Evolutionary conservation across 1,140 invertebrate species (phyloP).

Genomic region (Conus betulinus): DNA sequence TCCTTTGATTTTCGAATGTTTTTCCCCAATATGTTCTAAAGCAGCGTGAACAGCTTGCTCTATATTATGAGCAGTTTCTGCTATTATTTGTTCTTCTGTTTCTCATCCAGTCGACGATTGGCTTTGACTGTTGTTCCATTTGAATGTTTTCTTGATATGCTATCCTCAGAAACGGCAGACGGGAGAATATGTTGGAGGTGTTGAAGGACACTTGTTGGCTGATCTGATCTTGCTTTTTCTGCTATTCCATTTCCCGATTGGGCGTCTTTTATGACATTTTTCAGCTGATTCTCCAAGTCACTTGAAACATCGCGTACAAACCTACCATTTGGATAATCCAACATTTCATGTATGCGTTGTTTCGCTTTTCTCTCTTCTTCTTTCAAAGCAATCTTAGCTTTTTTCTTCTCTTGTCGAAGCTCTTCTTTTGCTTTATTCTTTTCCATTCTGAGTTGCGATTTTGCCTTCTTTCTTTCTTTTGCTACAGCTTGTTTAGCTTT

Average conservation of each 20-base stretch:
- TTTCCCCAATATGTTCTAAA: not conserved
- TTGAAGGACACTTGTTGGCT: not conserved
- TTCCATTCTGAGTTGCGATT: not conserved
- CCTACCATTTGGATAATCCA: slow-evolving; percentile 1
- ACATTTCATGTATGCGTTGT: not conserved
- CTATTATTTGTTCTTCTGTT: slow-evolving; percentile 1
- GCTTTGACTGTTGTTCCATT: not conserved
- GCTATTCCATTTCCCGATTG: not conserved
- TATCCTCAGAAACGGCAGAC: not conserved
- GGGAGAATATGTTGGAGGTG: not conserved
- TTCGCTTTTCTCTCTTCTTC: slow-evolving; percentile 12
- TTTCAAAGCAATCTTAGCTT: not conserved
- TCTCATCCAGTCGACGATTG: not conserved
- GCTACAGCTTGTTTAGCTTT: not conserved
- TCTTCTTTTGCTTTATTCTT: slow-evolving; percentile 10
- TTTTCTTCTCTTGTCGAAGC: not conserved
- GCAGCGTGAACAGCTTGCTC: not conserved
- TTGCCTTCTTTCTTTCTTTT: not conserved
- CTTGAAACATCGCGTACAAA: not conserved
- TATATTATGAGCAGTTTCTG: not conserved
- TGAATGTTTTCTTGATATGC: not conserved
- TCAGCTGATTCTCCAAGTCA: not conserved
- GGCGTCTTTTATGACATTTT: not conserved
- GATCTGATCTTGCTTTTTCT: not conserved
- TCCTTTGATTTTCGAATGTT: not conserved